Evolutionary conservation across 1,140 invertebrate genomes (phyloP).

Genomic region (Trachelipus rathkii): DNA sequence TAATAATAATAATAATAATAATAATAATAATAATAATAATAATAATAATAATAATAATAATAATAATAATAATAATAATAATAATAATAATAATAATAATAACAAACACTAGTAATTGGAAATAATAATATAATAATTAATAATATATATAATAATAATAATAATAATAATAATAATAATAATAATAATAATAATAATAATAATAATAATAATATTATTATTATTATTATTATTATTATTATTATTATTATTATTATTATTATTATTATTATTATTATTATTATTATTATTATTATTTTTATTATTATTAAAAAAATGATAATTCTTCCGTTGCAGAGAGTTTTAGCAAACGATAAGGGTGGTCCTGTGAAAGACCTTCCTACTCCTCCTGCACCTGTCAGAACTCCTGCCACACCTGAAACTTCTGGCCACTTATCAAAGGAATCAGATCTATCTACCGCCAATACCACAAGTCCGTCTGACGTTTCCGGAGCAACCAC

Average conservation of each 20-base stretch:
- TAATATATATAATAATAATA: too few species aligned
- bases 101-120: too few species aligned
- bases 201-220: not conserved
- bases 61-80: too few species aligned
- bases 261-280: constrained; percentile 18
- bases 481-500: constrained; percentile 27
- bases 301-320: not conserved
- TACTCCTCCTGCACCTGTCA: constrained; percentile 32
- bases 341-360: not conserved
- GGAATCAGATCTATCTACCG: not conserved
- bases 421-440: not conserved
- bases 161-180: too few species aligned
- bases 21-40: too few species aligned
- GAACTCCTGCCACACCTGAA: constrained; percentile 17
- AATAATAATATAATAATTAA: too few species aligned
- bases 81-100: too few species aligned
- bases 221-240: not conserved
- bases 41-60: too few species aligned
- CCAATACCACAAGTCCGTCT: not conserved
- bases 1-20: too few species aligned
- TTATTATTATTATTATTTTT: constrained; percentile 17
- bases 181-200: too few species aligned
- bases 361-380: constrained; percentile 31
- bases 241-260: constrained; percentile 7
- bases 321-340: not conserved